A percentile compares a stretch with the other conserved stretches of the same genome.
Conservation (phyloP, 2,888 invertebrate species). For the Nomada hirtipes region DNA sequence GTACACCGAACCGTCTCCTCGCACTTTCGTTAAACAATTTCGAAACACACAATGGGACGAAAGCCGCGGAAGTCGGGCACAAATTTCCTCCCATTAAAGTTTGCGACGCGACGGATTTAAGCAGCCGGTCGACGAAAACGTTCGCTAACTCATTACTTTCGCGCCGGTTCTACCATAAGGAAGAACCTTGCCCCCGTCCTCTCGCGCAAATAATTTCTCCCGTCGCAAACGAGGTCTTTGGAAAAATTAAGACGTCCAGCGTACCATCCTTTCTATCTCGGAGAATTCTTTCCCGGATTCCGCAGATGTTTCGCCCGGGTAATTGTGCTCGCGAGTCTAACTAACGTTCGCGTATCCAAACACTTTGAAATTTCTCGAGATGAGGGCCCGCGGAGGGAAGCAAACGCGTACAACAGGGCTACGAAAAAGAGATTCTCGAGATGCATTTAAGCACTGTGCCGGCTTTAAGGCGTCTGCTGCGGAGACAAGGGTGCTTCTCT, state of each 20-base stretch:
- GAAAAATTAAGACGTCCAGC: background rate
- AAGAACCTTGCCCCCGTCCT: too few relatives aligned
- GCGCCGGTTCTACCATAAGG: too few relatives aligned
- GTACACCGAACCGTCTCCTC: too few relatives aligned
- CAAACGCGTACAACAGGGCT: constrained; percentile 33
- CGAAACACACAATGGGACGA: too few relatives aligned
- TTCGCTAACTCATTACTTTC: too few relatives aligned
- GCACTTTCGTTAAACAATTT: too few relatives aligned
- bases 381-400: background rate
- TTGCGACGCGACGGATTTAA: too few relatives aligned
- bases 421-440: constrained; percentile 65
- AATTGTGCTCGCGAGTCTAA: constrained; percentile 24
- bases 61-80: too few relatives aligned
- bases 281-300: constrained; percentile 1
- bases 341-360: constrained; percentile 29
- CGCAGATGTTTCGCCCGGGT: background rate
- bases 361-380: constrained; percentile 37
- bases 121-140: too few relatives aligned
- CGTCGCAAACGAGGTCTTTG: background rate
- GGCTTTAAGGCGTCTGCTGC: constrained; percentile 62
- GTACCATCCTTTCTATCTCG: background rate
- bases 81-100: too few relatives aligned
- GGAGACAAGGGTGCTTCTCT: constrained; percentile 50
- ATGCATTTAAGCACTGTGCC: constrained; percentile 68
- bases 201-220: background rate